Evolutionary conservation across 2,113 vertebrate species (phyloP).

Genomic region (Pan paniscus): DNA sequence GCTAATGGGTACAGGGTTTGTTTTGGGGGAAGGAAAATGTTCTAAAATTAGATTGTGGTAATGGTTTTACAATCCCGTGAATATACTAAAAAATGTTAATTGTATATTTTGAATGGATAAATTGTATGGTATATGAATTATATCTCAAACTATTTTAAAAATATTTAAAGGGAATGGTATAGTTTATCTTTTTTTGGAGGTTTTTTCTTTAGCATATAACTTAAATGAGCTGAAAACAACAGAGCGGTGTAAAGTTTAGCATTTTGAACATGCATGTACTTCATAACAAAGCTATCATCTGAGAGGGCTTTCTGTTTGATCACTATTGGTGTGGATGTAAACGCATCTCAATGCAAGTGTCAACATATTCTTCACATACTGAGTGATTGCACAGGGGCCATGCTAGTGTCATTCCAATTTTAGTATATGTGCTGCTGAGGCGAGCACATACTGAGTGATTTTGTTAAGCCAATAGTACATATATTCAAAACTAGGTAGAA

Average conservation of each 20-base stretch:
- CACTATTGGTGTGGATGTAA: background rate
- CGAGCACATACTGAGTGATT: background rate
- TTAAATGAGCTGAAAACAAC: constrained; percentile 9
- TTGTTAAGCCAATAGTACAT: background rate
- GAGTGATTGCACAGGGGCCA: no score
- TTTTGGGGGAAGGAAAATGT: background rate
- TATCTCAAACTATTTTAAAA: constrained; percentile 21
- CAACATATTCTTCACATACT: background rate
- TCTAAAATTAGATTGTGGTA: background rate
- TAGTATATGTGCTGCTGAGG: no score
- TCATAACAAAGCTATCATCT: background rate
- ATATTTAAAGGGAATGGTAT: background rate
- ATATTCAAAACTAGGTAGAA: background rate
- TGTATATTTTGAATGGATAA: background rate
- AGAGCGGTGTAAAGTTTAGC: background rate
- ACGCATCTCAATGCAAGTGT: background rate
- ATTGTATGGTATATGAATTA: background rate
- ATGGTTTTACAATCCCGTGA: background rate
- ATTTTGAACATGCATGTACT: background rate
- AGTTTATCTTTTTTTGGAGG: background rate
- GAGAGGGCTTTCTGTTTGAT: background rate
- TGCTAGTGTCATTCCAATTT: no score
- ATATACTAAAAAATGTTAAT: constrained; percentile 7
- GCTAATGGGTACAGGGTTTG: background rate
- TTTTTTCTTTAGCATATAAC: background rate